Evolutionary conservation across 2,797 vertebrate genomes (phyloP).

Genomic region (Sebastes paucispinis): DNA sequence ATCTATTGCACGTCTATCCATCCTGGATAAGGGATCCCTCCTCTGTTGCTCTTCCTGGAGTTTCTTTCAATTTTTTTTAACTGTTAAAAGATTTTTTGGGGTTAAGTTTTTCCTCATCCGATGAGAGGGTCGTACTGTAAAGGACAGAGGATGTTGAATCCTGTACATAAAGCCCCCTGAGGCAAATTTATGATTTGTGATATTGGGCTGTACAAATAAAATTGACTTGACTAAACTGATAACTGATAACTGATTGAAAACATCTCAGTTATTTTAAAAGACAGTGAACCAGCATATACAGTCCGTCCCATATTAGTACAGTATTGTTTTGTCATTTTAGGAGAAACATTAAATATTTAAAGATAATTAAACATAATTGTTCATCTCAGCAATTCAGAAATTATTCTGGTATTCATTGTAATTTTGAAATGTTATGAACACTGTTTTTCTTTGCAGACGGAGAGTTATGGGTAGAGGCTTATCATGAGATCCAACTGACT

Average conservation of each 20-base stretch:
- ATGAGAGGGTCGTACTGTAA: too few species aligned
- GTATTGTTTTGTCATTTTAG: not conserved
- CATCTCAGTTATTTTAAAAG: not conserved
- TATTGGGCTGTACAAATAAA: too few species aligned
- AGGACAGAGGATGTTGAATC: too few species aligned
- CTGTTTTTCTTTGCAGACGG: not conserved
- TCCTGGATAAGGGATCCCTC: too few species aligned
- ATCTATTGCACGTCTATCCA: too few species aligned
- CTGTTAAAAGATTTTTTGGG: too few species aligned
- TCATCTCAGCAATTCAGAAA: not conserved
- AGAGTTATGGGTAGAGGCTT: not conserved
- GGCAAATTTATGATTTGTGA: too few species aligned
- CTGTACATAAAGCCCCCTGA: too few species aligned
- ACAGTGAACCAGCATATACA: not conserved
- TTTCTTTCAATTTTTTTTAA: too few species aligned
- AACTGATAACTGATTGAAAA: not conserved
- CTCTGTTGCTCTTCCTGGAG: too few species aligned
- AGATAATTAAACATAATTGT: not conserved
- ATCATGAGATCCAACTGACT: not conserved
- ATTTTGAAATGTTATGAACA: not conserved
- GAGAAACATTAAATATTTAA: not conserved
- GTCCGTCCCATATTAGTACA: not conserved
- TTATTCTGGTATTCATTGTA: not conserved
- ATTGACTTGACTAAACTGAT: not conserved
- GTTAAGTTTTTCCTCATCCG: too few species aligned